These are phyloP conservation scores for Catajapyx aquilonaris DNA, from an alignment of 1,140 invertebrate species.

Conservation along the genomic window DNA sequence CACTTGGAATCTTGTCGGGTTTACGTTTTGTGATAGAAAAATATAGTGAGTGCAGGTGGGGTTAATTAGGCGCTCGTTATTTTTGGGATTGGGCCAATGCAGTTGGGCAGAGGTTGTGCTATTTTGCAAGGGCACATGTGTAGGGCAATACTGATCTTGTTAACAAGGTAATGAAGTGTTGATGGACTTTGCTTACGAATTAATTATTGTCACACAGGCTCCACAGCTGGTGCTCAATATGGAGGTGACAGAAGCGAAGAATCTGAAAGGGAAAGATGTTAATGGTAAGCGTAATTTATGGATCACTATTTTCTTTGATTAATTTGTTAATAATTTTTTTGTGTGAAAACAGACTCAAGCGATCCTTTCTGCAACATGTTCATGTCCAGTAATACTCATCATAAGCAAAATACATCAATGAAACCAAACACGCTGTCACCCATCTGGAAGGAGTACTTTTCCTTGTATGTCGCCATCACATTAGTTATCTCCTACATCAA, in stretches of 20 bases:
- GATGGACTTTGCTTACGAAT: too few species aligned
- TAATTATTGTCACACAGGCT: slow-evolving; percentile 34
- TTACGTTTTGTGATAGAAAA: too few species aligned
- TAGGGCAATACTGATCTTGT: too few species aligned
- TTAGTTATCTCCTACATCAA: slow-evolving; percentile 4
- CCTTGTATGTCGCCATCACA: slow-evolving; percentile 50
- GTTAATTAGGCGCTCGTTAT: too few species aligned
- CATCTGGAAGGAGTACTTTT: slow-evolving; percentile 91
- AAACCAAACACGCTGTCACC: slow-evolving; percentile 75
- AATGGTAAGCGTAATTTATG: slow-evolving; percentile 42
- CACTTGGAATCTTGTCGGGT: too few species aligned
- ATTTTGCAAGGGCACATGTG: too few species aligned
- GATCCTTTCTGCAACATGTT: slow-evolving; percentile 84
- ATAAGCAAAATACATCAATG: slow-evolving; percentile 71
- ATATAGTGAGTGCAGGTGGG: too few species aligned
- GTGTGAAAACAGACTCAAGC: slow-evolving; percentile 37
- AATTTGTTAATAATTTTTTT: slow-evolving; percentile 4
- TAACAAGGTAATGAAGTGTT: too few species aligned
- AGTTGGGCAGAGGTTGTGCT: too few species aligned
- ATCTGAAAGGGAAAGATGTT: slow-evolving; percentile 80
- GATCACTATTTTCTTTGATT: background rate
- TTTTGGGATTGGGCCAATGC: too few species aligned
- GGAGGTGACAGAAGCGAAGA: slow-evolving; percentile 79
- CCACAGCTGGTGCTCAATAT: slow-evolving; percentile 83
- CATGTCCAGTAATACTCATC: slow-evolving; percentile 45